Conservation (phyloP, 2,113 vertebrate species). For the Thunnus thynnus region DNA sequence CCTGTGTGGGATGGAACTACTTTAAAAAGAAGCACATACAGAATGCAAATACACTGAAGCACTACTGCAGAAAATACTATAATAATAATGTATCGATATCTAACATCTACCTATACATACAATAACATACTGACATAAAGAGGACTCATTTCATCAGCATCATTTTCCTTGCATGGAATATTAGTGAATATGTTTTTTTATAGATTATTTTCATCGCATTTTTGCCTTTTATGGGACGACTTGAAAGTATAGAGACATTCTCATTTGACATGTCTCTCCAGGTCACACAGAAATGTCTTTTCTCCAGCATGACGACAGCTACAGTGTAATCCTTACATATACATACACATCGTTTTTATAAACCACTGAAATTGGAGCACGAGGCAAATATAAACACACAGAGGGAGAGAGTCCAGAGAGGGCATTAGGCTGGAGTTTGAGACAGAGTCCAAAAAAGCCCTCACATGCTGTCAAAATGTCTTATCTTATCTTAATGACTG, state of each 20-base stretch:
- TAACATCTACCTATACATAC: no score
- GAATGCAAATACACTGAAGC: no score
- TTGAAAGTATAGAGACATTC: neutral
- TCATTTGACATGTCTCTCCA: neutral
- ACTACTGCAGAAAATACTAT: no score
- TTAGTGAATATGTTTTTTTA: neutral
- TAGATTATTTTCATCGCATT: neutral
- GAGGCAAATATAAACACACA: conserved; percentile 52
- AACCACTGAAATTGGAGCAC: conserved; percentile 48
- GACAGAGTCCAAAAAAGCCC: conserved; percentile 29
- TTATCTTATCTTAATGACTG: conserved; percentile 55
- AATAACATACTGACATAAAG: no score
- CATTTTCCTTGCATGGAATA: neutral
- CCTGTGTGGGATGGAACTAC: no score
- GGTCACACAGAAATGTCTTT: neutral
- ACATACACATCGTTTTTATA: conserved; percentile 39
- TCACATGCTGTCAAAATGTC: conserved; percentile 40
- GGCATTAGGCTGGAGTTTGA: neutral
- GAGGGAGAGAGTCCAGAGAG: conserved; percentile 17
- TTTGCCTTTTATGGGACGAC: neutral
- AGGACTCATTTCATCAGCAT: no score
- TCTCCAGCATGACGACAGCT: conserved; percentile 6
- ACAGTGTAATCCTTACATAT: conserved; percentile 42
- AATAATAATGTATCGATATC: no score
- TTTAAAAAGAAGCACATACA: no score